Evolutionary conservation across 2,888 invertebrate species (phyloP), one percentile per base, ranked within the genome.

Genomic region (Eupeodes luniger): DNA sequence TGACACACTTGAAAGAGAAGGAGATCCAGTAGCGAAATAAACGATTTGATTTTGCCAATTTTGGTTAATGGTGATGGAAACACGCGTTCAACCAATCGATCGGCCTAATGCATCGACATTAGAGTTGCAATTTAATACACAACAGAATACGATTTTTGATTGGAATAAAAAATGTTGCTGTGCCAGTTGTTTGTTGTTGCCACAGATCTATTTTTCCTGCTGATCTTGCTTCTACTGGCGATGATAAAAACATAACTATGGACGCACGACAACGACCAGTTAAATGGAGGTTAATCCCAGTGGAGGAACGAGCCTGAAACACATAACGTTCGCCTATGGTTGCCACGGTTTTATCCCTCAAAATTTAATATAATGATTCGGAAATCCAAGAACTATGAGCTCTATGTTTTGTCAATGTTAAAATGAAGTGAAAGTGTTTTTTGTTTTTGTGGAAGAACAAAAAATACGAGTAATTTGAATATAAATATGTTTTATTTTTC

Each of bases 31-130:
- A 67, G 72, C 19, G 12, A 77, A 64, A 59, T 72, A 77, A 77
- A 77, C 72, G 76, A 77, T 85, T 81, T 72, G 83, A 47, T 67
- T 79, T 81, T 77, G 74, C 87, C 87, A 80, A 87, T 84, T 87
- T 87, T 87, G 80, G 87, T 74, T 87, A 87, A 87, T 87, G 80
- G 87, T 76, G 76, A 77, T 81, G 72, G 67, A 77, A 83, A 83
- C 87, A 87, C 87, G 70, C 83, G 83, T 84, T 77, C 67, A 61
- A 40, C n/a, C 40, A 14, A 49, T 69, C 36, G 36, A 40, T 69
- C 2, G 12, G 40, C 12, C n/a, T n/a, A 69, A 16, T 27, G 27
- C 10, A 66, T 76, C 51, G 51, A 47, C 75, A 47, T 34, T 27
- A 72, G 64, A 47, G 59, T 51, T 55, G 44, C 61, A 59, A 62